phyloP scores from a whole-genome alignment of 2,888 invertebrate species.

The Lasiommata megera region DNA sequence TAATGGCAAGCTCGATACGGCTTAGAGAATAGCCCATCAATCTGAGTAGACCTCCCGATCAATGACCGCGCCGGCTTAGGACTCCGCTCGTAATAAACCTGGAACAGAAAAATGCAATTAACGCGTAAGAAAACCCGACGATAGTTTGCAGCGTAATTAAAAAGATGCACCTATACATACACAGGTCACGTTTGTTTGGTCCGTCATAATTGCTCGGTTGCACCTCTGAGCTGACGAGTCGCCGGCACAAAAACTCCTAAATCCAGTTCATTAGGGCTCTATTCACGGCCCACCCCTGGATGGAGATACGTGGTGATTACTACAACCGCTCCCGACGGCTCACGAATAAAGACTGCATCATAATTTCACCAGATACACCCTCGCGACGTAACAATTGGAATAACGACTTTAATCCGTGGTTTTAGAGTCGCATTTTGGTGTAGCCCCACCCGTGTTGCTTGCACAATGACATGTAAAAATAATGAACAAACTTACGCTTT shows the following conservation, averaged over 20 bases:
- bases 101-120: slow-evolving; percentile 51
- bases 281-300: slow-evolving; percentile 79
- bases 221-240: slow-evolving; percentile 76
- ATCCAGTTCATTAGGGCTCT: slow-evolving; percentile 82
- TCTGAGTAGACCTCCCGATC: slow-evolving; percentile 58
- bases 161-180: slow-evolving; percentile 48
- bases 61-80: slow-evolving; percentile 47
- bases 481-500: slow-evolving; percentile 74
- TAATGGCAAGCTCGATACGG: slow-evolving; percentile 56
- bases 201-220: slow-evolving; percentile 77
- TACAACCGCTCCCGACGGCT: slow-evolving; percentile 82
- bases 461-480: slow-evolving; percentile 82
- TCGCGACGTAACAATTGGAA: slow-evolving; percentile 49
- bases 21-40: slow-evolving; percentile 66
- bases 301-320: slow-evolving; percentile 82
- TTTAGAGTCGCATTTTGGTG: slow-evolving; percentile 59
- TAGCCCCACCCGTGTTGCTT: slow-evolving; percentile 61
- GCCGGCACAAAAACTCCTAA: slow-evolving; percentile 80
- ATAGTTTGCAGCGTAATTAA: slow-evolving; percentile 55
- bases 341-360: slow-evolving; percentile 82
- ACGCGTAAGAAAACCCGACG: slow-evolving; percentile 31
- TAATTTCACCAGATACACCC: slow-evolving; percentile 81
- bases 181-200: slow-evolving; percentile 70
- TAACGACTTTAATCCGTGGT: slow-evolving; percentile 53
- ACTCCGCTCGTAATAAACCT: slow-evolving; percentile 33